Conservation (phyloP, 2,888 invertebrate genomes). For the Creontiades dilutus region DNA sequence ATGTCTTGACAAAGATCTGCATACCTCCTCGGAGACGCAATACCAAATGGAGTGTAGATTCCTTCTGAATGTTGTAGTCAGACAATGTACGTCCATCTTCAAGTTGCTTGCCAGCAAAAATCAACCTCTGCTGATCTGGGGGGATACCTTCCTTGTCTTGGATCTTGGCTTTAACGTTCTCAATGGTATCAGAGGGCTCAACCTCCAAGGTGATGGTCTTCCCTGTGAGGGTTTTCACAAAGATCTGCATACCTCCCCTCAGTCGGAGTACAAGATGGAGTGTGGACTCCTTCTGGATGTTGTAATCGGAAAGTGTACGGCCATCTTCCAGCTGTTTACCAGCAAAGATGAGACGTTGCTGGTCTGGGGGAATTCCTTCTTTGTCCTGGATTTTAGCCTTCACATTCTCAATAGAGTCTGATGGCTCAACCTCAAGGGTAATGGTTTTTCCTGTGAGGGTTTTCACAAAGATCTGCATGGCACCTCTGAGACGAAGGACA, state of each 20-base stretch:
- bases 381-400: slow-evolving; percentile 82
- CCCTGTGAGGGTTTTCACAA: slow-evolving; percentile 80
- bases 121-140: slow-evolving; percentile 80
- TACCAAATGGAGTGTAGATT: slow-evolving; percentile 77
- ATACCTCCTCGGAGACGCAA: slow-evolving; percentile 77
- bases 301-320: slow-evolving; percentile 81
- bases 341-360: slow-evolving; percentile 65
- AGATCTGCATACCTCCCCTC: slow-evolving; percentile 80
- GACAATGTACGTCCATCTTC: slow-evolving; percentile 83
- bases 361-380: slow-evolving; percentile 80
- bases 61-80: slow-evolving; percentile 84
- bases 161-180: slow-evolving; percentile 67
- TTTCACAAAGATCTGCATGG: slow-evolving; percentile 82
- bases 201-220: slow-evolving; percentile 79
- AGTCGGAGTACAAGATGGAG: slow-evolving; percentile 70
- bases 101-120: slow-evolving; percentile 83
- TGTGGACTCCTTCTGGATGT: slow-evolving; percentile 80
- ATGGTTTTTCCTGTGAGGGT: slow-evolving; percentile 79
- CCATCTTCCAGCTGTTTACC: slow-evolving; percentile 83
- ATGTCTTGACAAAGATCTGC: slow-evolving; percentile 82
- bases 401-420: slow-evolving; percentile 81
- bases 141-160: slow-evolving; percentile 82
- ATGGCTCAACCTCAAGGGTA: slow-evolving; percentile 80
- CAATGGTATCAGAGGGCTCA: slow-evolving; percentile 68
- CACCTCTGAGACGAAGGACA: too few species aligned